These are phyloP conservation scores for Xiphorhynchus elegans DNA, from an alignment of 2,113 vertebrate species.

Conservation along the genomic window DNA sequence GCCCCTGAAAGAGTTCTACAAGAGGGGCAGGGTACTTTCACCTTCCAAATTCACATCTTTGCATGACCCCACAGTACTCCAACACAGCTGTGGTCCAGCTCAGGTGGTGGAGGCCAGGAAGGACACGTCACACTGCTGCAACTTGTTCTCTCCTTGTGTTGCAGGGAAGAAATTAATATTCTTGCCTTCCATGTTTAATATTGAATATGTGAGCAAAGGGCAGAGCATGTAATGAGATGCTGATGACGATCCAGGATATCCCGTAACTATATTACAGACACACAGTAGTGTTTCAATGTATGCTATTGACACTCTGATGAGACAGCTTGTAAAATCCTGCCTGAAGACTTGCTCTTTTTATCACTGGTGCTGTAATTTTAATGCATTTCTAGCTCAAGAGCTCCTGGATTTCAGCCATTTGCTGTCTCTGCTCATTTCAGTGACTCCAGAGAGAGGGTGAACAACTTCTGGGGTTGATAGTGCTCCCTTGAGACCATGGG, in stretches of 20 bases:
- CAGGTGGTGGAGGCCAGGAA: rapidly evolving
- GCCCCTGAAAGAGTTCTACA: not conserved
- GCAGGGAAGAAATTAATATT: not conserved
- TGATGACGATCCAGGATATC: not conserved
- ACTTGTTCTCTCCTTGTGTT: not conserved
- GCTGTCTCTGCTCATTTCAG: not conserved
- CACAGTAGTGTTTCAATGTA: not conserved
- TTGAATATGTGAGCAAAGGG: not conserved
- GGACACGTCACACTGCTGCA: not conserved
- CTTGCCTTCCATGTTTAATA: not conserved
- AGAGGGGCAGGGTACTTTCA: not conserved
- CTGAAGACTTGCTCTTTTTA: not conserved
- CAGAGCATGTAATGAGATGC: not conserved
- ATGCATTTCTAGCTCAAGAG: not conserved
- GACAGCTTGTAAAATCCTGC: not conserved
- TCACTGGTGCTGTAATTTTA: not conserved
- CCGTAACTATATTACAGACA: not conserved
- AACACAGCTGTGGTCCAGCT: not conserved
- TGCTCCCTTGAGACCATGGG: rapidly evolving
- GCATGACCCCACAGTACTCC: rapidly evolving
- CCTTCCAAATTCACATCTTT: not conserved
- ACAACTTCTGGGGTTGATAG: not conserved
- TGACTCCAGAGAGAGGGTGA: not conserved
- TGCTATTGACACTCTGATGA: not conserved
- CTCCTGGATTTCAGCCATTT: not conserved